Base-by-base conservation (phyloP, 2,888 invertebrate genomes). In the Parascotia fuliginaria region DNA sequence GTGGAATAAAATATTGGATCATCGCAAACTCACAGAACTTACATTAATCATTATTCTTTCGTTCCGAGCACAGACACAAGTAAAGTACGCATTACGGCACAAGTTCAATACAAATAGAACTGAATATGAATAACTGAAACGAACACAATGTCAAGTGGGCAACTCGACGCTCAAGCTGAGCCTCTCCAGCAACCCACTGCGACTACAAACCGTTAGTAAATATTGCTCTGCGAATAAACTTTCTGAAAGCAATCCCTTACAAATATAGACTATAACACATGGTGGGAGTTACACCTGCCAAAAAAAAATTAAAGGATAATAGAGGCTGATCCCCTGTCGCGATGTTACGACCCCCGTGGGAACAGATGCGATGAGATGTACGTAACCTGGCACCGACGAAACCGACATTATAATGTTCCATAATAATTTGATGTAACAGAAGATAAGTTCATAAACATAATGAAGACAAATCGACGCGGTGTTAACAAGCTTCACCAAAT, bases 81-180 rank as follows among this genome's bases (percentile, higher is more conserved):
- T 14, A 14, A 9, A 34, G 16, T 15, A 16, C n/a, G 16, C 34
- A 14, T n/a, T 16, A 34, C 34, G 7, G 12, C 13, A 9, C 13
- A 39, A 28, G 39, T 28, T 28, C 39, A 39, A 38, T 39, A 38
- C 9, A 38, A 14, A 24, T 27, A 28, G 4, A 38, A 46, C 42
- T 14, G 3, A 19, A 29, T 47, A 3, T 15, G 2, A 33, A 33
- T 41, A 43, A 28, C 13, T 32, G 49, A 50, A 27, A 39, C 16
- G 12, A 31, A 28, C 16, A 33, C 49, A 50, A 60, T 46, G 39
- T 60, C 46, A 60, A 60, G 55, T 60, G 60, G 40, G 31, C 31
- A 9, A 37, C 22, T 11, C 11, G 19, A n/a, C n/a, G n/a, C n/a
- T n/a, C n/a, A n/a, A n/a, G n/a, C n/a, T n/a, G n/a, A n/a, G n/a